A percentile compares a stretch with the other conserved stretches of the same genome.
Evolutionary conservation across 2,888 invertebrate genomes (phyloP).

Genomic region (Cylloceria caligata): DNA sequence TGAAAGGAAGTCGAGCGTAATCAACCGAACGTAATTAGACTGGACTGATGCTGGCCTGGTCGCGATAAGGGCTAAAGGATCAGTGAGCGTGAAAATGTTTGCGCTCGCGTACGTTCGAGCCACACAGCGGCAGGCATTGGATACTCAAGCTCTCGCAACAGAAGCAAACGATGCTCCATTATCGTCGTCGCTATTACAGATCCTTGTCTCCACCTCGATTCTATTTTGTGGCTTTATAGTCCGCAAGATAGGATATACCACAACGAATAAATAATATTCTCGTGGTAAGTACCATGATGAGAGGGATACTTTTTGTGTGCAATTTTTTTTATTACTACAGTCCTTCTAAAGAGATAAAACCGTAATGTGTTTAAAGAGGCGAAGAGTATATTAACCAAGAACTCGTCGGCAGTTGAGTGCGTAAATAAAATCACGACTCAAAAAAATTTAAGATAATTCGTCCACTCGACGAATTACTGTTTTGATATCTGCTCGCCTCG

Average conservation of each 20-base stretch:
- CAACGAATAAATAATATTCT: neutral
- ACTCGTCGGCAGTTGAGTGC: neutral
- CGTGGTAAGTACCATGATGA: neutral
- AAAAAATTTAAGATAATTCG: neutral
- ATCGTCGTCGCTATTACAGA: constrained; percentile 20
- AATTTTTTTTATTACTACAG: neutral
- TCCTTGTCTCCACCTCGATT: constrained; percentile 35
- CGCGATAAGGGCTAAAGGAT: constrained; percentile 60
- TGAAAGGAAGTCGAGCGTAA: constrained; percentile 61
- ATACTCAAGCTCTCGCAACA: constrained; percentile 14
- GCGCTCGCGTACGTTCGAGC: constrained; percentile 21
- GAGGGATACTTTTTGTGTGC: neutral
- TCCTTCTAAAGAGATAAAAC: neutral
- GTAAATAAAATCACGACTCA: neutral
- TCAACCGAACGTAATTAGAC: constrained; percentile 60
- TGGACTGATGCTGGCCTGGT: constrained; percentile 55
- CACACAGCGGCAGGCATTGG: neutral
- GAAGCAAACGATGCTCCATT: constrained; percentile 21
- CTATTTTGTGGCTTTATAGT: constrained; percentile 14
- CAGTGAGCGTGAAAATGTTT: constrained; percentile 61
- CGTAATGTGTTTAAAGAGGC: neutral
- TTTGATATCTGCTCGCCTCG: neutral
- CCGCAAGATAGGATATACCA: neutral
- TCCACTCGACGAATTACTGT: neutral
- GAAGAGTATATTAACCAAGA: neutral